phyloP scores from a whole-genome alignment of 1,140 invertebrate genomes.

The Pseudomyrmex sp. region DNA sequence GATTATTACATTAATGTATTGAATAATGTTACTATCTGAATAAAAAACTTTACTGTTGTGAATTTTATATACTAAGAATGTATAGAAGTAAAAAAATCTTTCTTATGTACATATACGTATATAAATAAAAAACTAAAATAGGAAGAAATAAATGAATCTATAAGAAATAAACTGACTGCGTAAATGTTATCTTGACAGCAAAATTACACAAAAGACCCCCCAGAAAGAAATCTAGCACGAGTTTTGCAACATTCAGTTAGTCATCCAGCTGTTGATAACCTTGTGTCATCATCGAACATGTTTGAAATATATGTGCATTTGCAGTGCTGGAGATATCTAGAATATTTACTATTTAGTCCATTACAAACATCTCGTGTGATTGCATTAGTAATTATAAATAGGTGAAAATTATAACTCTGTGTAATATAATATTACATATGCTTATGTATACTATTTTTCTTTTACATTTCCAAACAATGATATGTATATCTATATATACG shows the following conservation, averaged over 20 bases:
- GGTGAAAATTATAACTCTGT: neutral
- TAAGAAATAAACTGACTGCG: conserved; percentile 13
- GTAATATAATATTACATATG: conserved; percentile 19
- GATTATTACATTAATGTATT: no score
- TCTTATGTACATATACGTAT: neutral
- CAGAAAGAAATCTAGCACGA: conserved; percentile 75
- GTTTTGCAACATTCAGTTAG: conserved; percentile 74
- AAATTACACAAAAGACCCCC: conserved; percentile 68
- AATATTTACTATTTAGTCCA: conserved; percentile 57
- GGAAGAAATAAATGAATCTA: neutral
- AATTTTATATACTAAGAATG: no score
- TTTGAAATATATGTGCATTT: conserved; percentile 43
- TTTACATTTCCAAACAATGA: neutral
- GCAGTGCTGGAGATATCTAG: conserved; percentile 24
- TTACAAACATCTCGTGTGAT: conserved; percentile 39
- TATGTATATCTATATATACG: neutral
- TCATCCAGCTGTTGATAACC: conserved; percentile 80
- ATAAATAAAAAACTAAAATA: neutral
- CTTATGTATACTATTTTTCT: neutral
- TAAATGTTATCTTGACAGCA: conserved; percentile 18
- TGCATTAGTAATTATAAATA: conserved; percentile 7
- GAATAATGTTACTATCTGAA: no score
- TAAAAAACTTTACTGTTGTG: no score
- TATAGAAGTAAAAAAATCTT: conserved; percentile 14
- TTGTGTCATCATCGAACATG: conserved; percentile 67